phyloP scores from a whole-genome alignment of 92 coral and sea anemone species.

The Epizoanthus fatuus region DNA sequence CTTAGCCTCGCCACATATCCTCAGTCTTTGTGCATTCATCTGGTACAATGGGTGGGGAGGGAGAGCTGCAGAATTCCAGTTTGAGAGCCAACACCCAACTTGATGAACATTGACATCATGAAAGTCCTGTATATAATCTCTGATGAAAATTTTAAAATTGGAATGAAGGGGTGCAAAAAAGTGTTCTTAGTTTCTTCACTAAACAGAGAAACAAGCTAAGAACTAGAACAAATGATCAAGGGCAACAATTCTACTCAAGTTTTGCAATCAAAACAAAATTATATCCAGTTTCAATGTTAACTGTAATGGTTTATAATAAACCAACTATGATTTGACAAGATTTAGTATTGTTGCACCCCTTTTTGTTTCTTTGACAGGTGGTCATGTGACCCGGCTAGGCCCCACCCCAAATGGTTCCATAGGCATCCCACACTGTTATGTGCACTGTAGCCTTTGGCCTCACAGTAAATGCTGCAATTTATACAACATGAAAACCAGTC shows the following conservation, averaged over 20 bases:
- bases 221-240: neutral
- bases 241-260: neutral
- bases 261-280: neutral
- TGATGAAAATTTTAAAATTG: neutral
- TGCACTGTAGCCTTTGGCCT: neutral
- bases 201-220: neutral
- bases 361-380: constrained; percentile 2
- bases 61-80: constrained; percentile 19
- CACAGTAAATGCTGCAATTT: neutral
- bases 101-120: neutral
- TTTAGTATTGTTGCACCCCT: neutral
- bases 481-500: neutral
- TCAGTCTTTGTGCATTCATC: neutral
- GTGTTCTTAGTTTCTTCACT: neutral
- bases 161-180: no score
- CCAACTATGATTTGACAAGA: neutral
- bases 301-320: no score
- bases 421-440: neutral
- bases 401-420: constrained; percentile 48
- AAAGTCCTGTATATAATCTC: neutral
- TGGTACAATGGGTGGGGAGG: constrained; percentile 41
- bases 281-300: neutral
- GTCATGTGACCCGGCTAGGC: constrained; percentile 42
- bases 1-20: neutral
- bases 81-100: constrained; percentile 2